Conservation (phyloP, 2,888 invertebrate genomes). For the Thecophora atra region DNA sequence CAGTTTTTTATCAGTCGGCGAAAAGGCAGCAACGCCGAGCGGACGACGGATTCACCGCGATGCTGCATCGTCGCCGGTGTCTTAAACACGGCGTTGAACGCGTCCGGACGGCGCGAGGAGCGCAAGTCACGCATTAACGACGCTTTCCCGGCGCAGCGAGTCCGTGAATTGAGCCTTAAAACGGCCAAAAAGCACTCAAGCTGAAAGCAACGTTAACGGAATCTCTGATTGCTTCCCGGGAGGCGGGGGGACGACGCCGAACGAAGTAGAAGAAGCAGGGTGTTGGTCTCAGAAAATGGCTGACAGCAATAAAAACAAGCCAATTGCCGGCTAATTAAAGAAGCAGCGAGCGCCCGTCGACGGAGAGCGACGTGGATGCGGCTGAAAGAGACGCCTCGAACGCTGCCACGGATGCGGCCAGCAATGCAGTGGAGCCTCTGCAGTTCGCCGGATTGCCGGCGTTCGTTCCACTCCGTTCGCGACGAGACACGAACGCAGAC, state of each 20-base stretch:
- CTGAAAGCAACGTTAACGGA: not conserved
- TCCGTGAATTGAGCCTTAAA: conserved; percentile 28
- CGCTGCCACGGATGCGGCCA: conserved; percentile 17
- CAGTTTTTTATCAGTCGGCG: not conserved
- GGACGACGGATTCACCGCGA: too few relatives aligned
- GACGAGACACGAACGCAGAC: too few relatives aligned
- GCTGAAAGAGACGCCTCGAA: conserved; percentile 2
- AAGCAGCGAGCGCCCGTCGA: too few relatives aligned
- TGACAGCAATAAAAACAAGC: conserved; percentile 3
- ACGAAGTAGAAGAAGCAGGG: not conserved
- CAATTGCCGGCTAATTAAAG: conserved; percentile 27
- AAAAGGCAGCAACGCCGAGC: too few relatives aligned
- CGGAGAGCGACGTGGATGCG: not conserved
- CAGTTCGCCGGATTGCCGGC: not conserved
- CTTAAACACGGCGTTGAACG: conserved; percentile 13
- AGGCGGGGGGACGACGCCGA: too few relatives aligned
- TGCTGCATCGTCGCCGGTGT: not conserved
- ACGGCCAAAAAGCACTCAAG: conserved; percentile 26
- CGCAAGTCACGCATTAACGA: conserved; percentile 21
- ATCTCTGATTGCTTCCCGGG: not conserved
- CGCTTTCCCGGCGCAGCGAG: not conserved
- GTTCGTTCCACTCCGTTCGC: too few relatives aligned
- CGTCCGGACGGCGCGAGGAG: conserved; percentile 11
- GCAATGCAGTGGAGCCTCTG: conserved; percentile 5
- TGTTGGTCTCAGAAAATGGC: not conserved